Conservation (phyloP, 2,113 vertebrate genomes). For the Mirza zaza region DNA sequence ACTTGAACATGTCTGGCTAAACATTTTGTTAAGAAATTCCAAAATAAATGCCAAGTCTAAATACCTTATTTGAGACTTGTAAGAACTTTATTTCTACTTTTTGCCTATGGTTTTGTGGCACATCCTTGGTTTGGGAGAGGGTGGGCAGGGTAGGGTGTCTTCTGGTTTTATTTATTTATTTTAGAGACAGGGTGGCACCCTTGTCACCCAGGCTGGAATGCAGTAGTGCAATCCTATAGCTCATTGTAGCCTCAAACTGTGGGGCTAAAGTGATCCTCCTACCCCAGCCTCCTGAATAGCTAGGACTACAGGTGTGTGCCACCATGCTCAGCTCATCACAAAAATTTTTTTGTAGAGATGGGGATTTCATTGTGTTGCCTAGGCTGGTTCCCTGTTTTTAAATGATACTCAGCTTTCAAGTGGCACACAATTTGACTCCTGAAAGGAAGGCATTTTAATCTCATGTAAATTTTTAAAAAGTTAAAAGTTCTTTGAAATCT, state of each 20-base stretch:
- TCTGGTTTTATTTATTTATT: no score
- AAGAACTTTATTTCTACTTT: slow-evolving; percentile 5
- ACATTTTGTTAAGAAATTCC: slow-evolving; percentile 29
- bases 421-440: background rate
- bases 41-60: background rate
- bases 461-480: background rate
- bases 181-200: no score
- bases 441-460: slow-evolving; percentile 12
- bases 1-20: background rate
- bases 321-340: no score
- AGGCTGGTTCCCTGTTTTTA: background rate
- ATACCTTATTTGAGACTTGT: background rate
- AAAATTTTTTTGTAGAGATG: no score
- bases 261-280: no score
- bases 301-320: no score
- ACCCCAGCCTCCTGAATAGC: no score
- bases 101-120: background rate
- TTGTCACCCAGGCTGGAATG: no score
- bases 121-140: background rate
- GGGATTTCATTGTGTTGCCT: no score
- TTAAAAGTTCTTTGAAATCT: background rate
- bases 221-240: no score
- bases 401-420: background rate
- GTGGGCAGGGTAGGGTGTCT: background rate
- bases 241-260: no score